Conservation (phyloP, 2,113 vertebrate genomes). For the Ranitomeya imitator region DNA sequence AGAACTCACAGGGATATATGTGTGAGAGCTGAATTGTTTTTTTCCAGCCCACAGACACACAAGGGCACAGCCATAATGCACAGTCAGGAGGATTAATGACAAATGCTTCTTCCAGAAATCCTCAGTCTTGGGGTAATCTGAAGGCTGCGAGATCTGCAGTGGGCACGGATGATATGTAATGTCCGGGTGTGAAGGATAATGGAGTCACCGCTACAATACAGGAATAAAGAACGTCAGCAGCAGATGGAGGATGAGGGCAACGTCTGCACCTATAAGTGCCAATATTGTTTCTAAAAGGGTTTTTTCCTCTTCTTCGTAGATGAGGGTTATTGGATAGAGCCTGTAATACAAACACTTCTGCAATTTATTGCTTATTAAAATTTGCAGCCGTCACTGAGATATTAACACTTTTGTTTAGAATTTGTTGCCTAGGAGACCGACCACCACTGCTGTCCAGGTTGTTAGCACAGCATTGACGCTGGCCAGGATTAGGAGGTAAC, state of each 20-base stretch:
- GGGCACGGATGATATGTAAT: not conserved
- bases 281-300: no score
- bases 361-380: no score
- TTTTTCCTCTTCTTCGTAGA: no score
- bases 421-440: no score
- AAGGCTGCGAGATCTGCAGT: constrained; percentile 1
- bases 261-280: not conserved
- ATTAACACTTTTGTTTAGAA: no score
- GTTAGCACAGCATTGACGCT: no score
- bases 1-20: constrained; percentile 47
- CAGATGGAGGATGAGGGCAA: not conserved
- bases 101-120: constrained; percentile 31
- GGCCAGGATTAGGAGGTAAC: no score
- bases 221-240: not conserved
- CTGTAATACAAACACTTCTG: no score
- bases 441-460: no score
- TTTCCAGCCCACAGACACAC: constrained; percentile 29
- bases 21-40: constrained; percentile 41
- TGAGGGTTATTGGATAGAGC: no score
- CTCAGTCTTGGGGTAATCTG: not conserved
- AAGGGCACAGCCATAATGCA: constrained; percentile 40
- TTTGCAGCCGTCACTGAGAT: no score
- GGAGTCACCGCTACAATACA: not conserved
- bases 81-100: constrained; percentile 2
- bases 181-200: not conserved